phyloP scores from a whole-genome alignment of 2,797 vertebrate genomes.

The Ataeniobius toweri region DNA sequence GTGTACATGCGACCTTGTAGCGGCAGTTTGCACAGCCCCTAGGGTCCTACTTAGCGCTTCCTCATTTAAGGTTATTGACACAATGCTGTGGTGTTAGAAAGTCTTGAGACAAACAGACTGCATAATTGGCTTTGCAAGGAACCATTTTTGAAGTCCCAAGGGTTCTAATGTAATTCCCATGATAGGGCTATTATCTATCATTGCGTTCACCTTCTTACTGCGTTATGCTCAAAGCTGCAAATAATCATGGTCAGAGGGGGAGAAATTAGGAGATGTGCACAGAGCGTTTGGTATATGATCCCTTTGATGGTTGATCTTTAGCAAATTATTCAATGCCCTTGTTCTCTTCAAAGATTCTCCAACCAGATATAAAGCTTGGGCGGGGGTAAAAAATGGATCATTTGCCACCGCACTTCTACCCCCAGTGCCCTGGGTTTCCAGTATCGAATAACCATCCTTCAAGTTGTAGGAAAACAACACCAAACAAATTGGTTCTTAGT shows the following conservation, averaged over 20 bases:
- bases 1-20: slow-evolving; percentile 39
- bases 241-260: slow-evolving; percentile 36
- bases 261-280: slow-evolving; percentile 42
- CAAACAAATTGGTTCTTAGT: slow-evolving; percentile 67
- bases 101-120: slow-evolving; percentile 37
- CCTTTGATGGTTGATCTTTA: slow-evolving; percentile 47
- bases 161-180: slow-evolving; percentile 57
- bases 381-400: slow-evolving; percentile 24
- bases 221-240: slow-evolving; percentile 37
- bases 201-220: slow-evolving; percentile 56
- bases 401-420: slow-evolving; percentile 9
- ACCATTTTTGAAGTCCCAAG: slow-evolving; percentile 50
- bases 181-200: slow-evolving; percentile 61
- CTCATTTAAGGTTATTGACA: slow-evolving; percentile 48
- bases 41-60: slow-evolving; percentile 47
- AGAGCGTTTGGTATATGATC: slow-evolving; percentile 23
- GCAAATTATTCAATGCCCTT: slow-evolving; percentile 53
- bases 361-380: slow-evolving; percentile 57
- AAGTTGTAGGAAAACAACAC: slow-evolving; percentile 45
- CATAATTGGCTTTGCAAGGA: slow-evolving; percentile 58
- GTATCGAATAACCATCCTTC: slow-evolving; percentile 61
- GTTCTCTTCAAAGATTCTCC: slow-evolving; percentile 38
- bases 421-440: slow-evolving; percentile 39
- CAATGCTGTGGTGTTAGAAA: slow-evolving; percentile 43
- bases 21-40: slow-evolving; percentile 32